Percentiles rank a stretch among this genome's conserved stretches.
Evolutionary conservation across 2,888 invertebrate species (phyloP).

Genomic region (Brachypalpus laphriformis): DNA sequence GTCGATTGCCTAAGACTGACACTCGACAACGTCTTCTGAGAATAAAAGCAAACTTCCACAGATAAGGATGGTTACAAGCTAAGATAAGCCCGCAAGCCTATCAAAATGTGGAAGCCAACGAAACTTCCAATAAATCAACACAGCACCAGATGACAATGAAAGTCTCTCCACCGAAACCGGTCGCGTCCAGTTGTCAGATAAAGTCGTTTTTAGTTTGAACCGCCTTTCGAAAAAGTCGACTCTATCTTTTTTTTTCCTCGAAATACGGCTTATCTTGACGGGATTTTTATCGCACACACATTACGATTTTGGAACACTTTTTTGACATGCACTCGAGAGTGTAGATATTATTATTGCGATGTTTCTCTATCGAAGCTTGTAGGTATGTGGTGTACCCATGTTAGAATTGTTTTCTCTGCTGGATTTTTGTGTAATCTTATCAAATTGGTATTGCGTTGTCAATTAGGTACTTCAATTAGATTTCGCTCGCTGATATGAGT

Average conservation of each 20-base stretch:
- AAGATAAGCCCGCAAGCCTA: constrained; percentile 8
- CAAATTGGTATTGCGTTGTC: constrained; percentile 12
- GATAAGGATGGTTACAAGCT: constrained; percentile 41
- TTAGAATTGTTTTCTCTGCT: constrained; percentile 4
- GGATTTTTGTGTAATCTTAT: constrained; percentile 17
- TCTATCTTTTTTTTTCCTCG: background rate
- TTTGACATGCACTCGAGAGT: constrained; percentile 9
- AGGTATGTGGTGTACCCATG: background rate
- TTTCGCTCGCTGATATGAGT: background rate
- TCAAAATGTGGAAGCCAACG: constrained; percentile 21
- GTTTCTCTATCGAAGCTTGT: background rate
- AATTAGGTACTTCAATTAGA: constrained; percentile 17
- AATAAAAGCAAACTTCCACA: constrained; percentile 16
- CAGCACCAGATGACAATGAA: background rate
- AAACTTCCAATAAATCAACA: constrained; percentile 42
- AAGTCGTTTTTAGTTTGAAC: constrained; percentile 6
- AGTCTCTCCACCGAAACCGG: constrained; percentile 10
- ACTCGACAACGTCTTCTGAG: constrained; percentile 17
- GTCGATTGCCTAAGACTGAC: constrained; percentile 19
- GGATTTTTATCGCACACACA: background rate
- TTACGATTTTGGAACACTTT: background rate
- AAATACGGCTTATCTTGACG: constrained; percentile 3
- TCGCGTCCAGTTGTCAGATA: constrained; percentile 35
- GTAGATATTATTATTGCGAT: constrained; percentile 26
- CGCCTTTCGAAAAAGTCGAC: background rate